Percentiles rank a stretch among this genome's conserved stretches.
Conservation (phyloP, 2,888 invertebrate genomes). For the Drosophila anceps region DNA sequence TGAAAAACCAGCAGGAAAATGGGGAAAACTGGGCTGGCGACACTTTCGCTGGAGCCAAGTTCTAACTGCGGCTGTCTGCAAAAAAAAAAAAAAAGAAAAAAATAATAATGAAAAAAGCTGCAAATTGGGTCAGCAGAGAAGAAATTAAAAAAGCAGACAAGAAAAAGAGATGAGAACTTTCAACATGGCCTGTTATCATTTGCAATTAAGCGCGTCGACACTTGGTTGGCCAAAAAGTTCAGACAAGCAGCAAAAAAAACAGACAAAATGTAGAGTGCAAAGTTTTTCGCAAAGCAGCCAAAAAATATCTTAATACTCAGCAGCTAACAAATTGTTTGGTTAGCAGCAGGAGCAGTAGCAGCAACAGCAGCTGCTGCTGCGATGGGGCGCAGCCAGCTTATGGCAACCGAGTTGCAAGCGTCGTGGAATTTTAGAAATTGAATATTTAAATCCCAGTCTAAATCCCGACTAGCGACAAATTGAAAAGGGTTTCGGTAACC, state of each 20-base stretch:
- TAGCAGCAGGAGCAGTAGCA: constrained; percentile 36
- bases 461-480: constrained; percentile 58
- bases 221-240: constrained; percentile 51
- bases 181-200: constrained; percentile 65
- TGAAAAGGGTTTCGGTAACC: constrained; percentile 65
- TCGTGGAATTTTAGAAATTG: constrained; percentile 61
- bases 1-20: constrained; percentile 32
- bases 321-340: constrained; percentile 50
- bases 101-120: constrained; percentile 61
- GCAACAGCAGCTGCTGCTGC: constrained; percentile 24
- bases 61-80: constrained; percentile 39
- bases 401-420: constrained; percentile 48
- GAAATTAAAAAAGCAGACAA: constrained; percentile 51
- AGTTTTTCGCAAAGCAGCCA: constrained; percentile 45
- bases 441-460: constrained; percentile 71
- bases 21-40: constrained; percentile 34
- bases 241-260: constrained; percentile 9
- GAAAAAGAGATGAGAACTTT: constrained; percentile 44
- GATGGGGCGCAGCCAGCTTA: constrained; percentile 31
- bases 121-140: constrained; percentile 66
- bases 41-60: constrained; percentile 65
- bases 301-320: constrained; percentile 35
- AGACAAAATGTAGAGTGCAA: constrained; percentile 38
- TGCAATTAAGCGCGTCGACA: constrained; percentile 76
- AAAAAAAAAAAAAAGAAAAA: constrained; percentile 44